Conservation (phyloP, 2,888 invertebrate species). For the Siphonodentalium dalli region DNA sequence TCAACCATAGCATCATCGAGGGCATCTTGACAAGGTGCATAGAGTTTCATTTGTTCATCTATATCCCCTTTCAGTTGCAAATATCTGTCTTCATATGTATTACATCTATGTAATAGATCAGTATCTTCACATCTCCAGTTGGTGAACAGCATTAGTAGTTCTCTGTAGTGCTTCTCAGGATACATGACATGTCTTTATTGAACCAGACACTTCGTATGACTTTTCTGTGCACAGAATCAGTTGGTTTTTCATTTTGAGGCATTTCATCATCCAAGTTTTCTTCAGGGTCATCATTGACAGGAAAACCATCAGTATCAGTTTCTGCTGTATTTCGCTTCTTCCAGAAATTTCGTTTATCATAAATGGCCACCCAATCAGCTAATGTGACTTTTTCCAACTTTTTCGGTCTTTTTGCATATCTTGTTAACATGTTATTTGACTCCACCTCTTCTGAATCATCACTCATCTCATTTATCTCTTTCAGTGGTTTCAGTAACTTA, state of each 20-base stretch:
- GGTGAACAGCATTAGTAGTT: conserved; percentile 38
- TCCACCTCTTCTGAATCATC: conserved; percentile 20
- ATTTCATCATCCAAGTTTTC: not conserved
- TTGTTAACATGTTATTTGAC: not conserved
- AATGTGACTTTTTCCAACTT: conserved; percentile 8
- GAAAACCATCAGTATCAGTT: conserved; percentile 3
- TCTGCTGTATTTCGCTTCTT: not conserved
- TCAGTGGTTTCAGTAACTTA: conserved; percentile 40
- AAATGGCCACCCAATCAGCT: conserved; percentile 13
- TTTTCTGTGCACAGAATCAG: conserved; percentile 3
- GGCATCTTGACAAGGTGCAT: no score
- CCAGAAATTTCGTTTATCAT: conserved; percentile 3
- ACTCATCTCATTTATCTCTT: conserved; percentile 16
- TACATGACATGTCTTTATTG: conserved; percentile 26
- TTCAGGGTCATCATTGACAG: conserved; percentile 5
- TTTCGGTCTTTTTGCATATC: conserved; percentile 13
- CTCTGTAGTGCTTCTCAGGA: conserved; percentile 34
- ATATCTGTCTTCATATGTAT: not conserved
- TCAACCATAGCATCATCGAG: no score
- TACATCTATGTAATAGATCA: not conserved
- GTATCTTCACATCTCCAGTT: conserved; percentile 39
- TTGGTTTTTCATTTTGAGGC: conserved; percentile 3
- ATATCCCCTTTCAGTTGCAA: not conserved
- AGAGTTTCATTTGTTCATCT: no score
- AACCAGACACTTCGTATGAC: conserved; percentile 23